Evolutionary conservation across 1,140 invertebrate species (phyloP).

Genomic region (Tetranychus cinnabarinus): DNA sequence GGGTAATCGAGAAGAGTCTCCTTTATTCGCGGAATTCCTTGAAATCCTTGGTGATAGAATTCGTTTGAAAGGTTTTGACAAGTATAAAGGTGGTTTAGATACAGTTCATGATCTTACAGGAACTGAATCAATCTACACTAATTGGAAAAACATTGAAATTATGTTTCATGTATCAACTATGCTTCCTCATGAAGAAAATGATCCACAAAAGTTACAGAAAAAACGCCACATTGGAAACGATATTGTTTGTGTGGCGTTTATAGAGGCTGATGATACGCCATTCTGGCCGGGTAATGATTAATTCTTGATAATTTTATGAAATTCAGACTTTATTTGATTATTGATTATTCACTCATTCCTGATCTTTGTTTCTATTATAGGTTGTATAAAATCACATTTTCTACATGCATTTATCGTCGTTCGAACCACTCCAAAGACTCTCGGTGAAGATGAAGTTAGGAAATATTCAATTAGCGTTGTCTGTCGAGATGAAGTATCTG

Average conservation of each 20-base stretch:
- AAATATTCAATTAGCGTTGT: conserved; percentile 14
- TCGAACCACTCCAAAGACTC: conserved; percentile 9
- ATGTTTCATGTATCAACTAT: conserved; percentile 88
- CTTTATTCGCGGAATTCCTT: conserved; percentile 67
- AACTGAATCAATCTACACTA: conserved; percentile 60
- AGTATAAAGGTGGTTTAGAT: conserved; percentile 74
- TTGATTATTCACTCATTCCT: too few species aligned
- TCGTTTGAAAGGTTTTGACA: conserved; percentile 63
- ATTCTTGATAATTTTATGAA: too few species aligned
- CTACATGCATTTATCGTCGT: conserved; percentile 17
- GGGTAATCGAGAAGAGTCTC: conserved; percentile 46
- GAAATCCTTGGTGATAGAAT: conserved; percentile 65
- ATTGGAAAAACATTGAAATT: conserved; percentile 60
- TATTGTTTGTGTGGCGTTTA: conserved; percentile 70
- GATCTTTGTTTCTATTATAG: neutral
- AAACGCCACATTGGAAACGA: conserved; percentile 84
- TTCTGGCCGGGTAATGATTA: conserved; percentile 41
- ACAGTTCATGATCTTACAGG: conserved; percentile 73
- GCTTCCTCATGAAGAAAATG: conserved; percentile 62
- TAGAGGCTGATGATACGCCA: conserved; percentile 73
- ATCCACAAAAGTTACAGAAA: conserved; percentile 30
- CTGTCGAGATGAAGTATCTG: conserved; percentile 16
- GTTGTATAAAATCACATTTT: conserved; percentile 30
- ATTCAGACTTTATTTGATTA: too few species aligned
- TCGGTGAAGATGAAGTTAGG: neutral